Base-by-base conservation (phyloP, 2,113 vertebrate genomes). In the Mormoops blainvillei region DNA sequence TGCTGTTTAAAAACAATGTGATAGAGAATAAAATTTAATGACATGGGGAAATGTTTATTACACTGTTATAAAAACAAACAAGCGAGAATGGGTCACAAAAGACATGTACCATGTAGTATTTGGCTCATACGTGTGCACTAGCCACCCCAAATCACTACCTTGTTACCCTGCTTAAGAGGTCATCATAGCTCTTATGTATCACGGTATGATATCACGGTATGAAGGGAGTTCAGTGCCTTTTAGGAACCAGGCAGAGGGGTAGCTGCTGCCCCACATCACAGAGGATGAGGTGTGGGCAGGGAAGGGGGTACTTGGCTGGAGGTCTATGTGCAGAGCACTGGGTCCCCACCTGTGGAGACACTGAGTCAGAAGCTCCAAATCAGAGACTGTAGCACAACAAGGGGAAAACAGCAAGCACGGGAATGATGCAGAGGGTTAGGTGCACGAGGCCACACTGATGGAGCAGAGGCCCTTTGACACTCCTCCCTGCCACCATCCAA, bases 21-120 rank as follows among this genome's bases (percentile, higher is more conserved):
- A 43, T 50, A 50, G 65, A 67, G 56, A 82, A 76, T 70, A 96
- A 84, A 80, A 87, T 31, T 33, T 56, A 73, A 65, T 76, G 58
- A 61, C 41, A 52, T 13, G 18, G 13, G 45, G 20, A 52, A 20
- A 82, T 83, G 43, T 84, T 91, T 77, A 77, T 15, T 67, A n/a
- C 52, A 52, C 13, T 19, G 15, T 58, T 54, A 80, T 89, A 45
- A 80, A 52, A 78, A 54, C 31, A 31, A 38, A 33, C 4, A 26
- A 61, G 48, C 70, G n/a, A 86, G 68, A 18, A 52, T 38, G 36
- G 9, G 28, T 48, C 52, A 24, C 56, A 76, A 63, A 65, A 38
- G 43, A 24, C 36, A 45, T 7, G 28, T 50, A 50, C 28, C 24
- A 15, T 24, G 5, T 13, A 22, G 63, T 20, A 12, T 61, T 41